Base-by-base conservation (phyloP, 2,113 vertebrate species). In the Phyllopteryx taeniolatus region DNA sequence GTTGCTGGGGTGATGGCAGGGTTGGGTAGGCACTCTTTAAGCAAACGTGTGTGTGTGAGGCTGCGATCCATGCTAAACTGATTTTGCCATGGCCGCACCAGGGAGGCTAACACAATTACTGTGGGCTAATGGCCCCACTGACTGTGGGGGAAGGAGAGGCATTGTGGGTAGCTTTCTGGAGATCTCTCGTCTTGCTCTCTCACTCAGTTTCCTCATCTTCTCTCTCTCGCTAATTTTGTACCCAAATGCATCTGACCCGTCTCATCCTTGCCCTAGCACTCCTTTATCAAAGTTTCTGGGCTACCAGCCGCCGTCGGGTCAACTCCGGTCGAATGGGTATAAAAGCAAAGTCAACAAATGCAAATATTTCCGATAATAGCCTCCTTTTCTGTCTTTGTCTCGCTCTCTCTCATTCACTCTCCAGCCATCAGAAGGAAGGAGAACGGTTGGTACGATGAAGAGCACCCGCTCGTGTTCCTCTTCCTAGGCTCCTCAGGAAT, bases 371-470 rank as follows among this genome's bases (percentile, higher is more conserved):
- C 71, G 72, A 76, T 84, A 85, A 83, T 46, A 42, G 70, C 10
- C 56, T 67, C 19, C 54, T 77, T 75, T 70, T 13, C 20, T 81
- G 53, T 80, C 42, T 76, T 70, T 70, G 49, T 71, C 49, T 75
- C 31, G 67, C 39, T 61, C 59, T 85, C 20, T 77, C 11, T 59
- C 2, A 17, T 12, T 35, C 31, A 17, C 5, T 53, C 14, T 53
- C 0, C 85, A 99, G 97, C 96, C 1, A 96, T 98, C 87, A 94
- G 97, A 84, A 95, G 97, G 83, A 99, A 98, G 87, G 96, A 98
- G 87, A 99, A 99, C n/a, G 97, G 97, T 72, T 99, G 97, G 97
- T 97, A 98, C 0, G 95, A 99, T 1, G 97, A 99, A 91, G 96
- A 99, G 79, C 97, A 99, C 86, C 97, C 97, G 0, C 92, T 99